A percentile compares a stretch with the other conserved stretches of the same genome.
These are phyloP conservation scores for Trissonchulus sp. DNA, from an alignment of 2,888 invertebrate genomes.

Conservation along the genomic window DNA sequence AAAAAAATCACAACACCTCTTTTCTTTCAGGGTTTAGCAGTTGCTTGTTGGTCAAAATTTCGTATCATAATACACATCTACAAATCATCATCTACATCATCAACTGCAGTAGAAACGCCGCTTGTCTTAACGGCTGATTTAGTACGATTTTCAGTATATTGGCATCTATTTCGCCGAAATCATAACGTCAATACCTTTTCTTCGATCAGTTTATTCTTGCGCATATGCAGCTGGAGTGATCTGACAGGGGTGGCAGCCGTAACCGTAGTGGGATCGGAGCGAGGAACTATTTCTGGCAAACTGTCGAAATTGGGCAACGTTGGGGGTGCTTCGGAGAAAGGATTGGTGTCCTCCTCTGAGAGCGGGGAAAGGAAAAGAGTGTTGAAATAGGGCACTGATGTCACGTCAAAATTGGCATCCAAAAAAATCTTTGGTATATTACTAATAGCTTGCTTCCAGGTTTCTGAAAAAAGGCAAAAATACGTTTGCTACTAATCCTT, in stretches of 20 bases:
- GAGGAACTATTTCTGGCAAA: neutral
- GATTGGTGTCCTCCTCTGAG: neutral
- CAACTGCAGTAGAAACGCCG: too few relatives aligned
- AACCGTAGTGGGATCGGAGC: neutral
- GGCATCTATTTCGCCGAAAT: too few relatives aligned
- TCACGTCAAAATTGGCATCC: neutral
- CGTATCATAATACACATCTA: too few relatives aligned
- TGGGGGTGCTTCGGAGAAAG: neutral
- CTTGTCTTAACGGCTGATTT: too few relatives aligned
- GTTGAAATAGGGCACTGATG: neutral
- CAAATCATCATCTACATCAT: too few relatives aligned
- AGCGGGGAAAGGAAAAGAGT: constrained; percentile 2
- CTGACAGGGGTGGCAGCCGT: neutral
- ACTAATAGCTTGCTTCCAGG: constrained; percentile 59
- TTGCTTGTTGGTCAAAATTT: too few relatives aligned
- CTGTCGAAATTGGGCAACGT: neutral
- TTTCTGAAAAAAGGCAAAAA: constrained; percentile 53
- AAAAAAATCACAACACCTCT: too few relatives aligned
- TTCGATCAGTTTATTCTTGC: neutral
- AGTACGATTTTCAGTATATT: too few relatives aligned
- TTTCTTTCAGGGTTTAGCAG: too few relatives aligned
- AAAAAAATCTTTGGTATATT: constrained; percentile 64
- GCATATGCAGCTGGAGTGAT: neutral
- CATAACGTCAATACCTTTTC: constrained; percentile 8
- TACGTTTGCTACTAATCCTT: too few relatives aligned